Base-by-base conservation (phyloP, 2,888 invertebrate genomes). In the Mimachlamys varia region DNA sequence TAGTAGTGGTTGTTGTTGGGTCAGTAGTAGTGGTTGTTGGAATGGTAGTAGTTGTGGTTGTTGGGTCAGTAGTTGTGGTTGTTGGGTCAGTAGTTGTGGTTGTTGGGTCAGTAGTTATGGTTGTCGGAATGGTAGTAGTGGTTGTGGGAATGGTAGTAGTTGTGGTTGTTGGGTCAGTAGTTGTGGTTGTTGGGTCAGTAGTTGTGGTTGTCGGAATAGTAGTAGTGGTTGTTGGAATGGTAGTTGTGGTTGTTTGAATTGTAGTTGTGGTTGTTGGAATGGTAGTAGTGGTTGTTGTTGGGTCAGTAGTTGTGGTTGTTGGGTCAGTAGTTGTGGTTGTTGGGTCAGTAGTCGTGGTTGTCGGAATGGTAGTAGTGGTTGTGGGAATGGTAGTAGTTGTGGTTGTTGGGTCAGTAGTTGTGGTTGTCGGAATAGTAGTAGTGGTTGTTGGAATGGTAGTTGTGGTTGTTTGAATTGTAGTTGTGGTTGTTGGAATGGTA, bases 221-320 rank as follows among this genome's bases (percentile, higher is more conserved):
- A 4, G 76, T 76, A 13, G 76, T 76, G 76, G 76, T 76, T 76
- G 76, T 76, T 76, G 76, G 76, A 76, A 15, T 33, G 12, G 76
- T 76, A 27, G 76, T 76, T 76, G 76, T 76, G 7, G 76, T 76
- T 76, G 76, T 76, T 76, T 33, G 76, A 76, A 1, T 33, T 2
- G 76, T 76, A 76, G 76, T 76, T 76, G 76, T 76, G 27, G 58
- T 58, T 58, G 58, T 58, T 58, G 58, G 58, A 58, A 3, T 33
- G 33, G 33, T 76, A 27, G 76, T 76, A 33, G 76, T 76, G 27
- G 76, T 76, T 76, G 76, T 76, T 76, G 76, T 76, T 76, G 76
- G 76, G 33, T 0, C 15, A 15, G 76, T 76, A 76, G 76, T 76
- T 76, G 76, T 76, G 27, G 33, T 76, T 76, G 76, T 76, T 27